phyloP scores from a whole-genome alignment of 2,113 vertebrate species.

The Epinephelus lanceolatus region DNA sequence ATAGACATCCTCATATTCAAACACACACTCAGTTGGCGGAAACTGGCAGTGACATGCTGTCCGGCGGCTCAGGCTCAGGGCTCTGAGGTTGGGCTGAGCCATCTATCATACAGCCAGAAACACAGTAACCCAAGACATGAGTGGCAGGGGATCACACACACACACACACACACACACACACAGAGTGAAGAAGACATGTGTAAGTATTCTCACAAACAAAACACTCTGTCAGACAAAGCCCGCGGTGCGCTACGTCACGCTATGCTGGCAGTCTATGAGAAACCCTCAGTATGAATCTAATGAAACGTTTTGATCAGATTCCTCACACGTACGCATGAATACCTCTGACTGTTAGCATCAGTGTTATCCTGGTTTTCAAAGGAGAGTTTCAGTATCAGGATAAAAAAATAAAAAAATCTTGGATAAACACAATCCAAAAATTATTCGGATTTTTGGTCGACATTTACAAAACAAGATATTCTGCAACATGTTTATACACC shows the following conservation, averaged over 20 bases:
- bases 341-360: slow-evolving; percentile 15
- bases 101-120: slow-evolving; percentile 85
- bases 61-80: slow-evolving; percentile 69
- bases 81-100: slow-evolving; percentile 78
- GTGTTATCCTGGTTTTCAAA: slow-evolving; percentile 19
- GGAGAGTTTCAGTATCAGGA: slow-evolving; percentile 26
- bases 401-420: slow-evolving; percentile 5
- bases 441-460: background rate
- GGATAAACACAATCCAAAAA: background rate
- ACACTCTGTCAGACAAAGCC: slow-evolving; percentile 33
- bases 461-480: background rate
- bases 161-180: slow-evolving; percentile 43
- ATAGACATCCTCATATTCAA: slow-evolving; percentile 53
- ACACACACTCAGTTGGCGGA: slow-evolving; percentile 66
- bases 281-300: slow-evolving; percentile 29
- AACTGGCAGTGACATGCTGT: slow-evolving; percentile 81
- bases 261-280: slow-evolving; percentile 21
- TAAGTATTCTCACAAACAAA: slow-evolving; percentile 53
- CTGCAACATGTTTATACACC: too few species aligned
- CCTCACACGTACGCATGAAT: background rate
- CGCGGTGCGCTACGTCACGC: slow-evolving; percentile 5
- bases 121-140: slow-evolving; percentile 83
- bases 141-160: slow-evolving; percentile 70
- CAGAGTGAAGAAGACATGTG: slow-evolving; percentile 37
- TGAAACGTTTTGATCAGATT: slow-evolving; percentile 44